These are phyloP conservation scores for Neofelis nebulosa DNA, from an alignment of 2,113 vertebrate species.

Conservation along the genomic window DNA sequence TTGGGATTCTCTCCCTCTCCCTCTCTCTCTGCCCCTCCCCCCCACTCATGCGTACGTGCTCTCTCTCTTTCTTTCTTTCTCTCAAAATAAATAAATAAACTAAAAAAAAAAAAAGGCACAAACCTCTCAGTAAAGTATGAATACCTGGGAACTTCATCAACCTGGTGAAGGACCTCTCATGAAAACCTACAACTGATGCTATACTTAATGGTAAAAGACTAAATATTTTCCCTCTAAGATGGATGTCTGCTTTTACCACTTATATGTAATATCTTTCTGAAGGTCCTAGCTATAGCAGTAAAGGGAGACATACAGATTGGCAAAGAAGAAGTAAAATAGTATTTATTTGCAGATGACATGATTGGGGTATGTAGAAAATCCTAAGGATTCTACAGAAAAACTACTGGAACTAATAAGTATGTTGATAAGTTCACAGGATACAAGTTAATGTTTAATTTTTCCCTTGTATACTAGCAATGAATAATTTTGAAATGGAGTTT, in stretches of 20 bases:
- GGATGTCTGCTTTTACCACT: background rate
- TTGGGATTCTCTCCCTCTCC: too few species aligned
- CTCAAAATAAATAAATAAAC: too few species aligned
- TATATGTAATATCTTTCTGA: background rate
- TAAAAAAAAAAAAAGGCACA: background rate
- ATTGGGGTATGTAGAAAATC: background rate
- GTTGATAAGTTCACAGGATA: background rate
- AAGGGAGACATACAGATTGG: background rate
- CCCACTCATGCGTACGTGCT: too few species aligned
- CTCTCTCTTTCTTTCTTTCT: too few species aligned
- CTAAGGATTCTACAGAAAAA: background rate
- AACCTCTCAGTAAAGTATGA: background rate
- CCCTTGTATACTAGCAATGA: background rate
- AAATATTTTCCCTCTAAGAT: background rate
- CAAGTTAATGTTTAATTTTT: background rate
- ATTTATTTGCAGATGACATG: background rate
- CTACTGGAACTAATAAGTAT: background rate
- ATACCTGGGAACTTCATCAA: background rate
- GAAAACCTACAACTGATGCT: background rate
- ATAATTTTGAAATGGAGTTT: background rate
- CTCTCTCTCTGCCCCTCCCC: too few species aligned
- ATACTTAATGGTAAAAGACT: background rate
- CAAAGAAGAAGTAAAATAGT: background rate
- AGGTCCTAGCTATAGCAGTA: background rate
- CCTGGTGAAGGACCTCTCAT: background rate